Evolutionary conservation across 1,140 invertebrate species (phyloP), one percentile per base, ranked within the genome.

Genomic region (Halyomorpha halys): DNA sequence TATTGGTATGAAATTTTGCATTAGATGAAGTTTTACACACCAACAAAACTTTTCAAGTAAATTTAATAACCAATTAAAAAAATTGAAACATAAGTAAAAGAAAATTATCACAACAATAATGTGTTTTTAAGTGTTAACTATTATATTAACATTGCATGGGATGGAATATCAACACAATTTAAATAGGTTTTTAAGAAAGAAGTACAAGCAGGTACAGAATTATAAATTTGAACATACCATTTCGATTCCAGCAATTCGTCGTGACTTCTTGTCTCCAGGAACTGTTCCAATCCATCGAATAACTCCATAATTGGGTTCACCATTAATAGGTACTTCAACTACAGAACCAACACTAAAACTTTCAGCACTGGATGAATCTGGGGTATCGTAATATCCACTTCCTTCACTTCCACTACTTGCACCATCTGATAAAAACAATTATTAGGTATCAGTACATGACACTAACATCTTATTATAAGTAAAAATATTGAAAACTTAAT

Each of bases 221-320:
- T n/a, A n/a, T n/a, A 39, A 39, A 13, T 6, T 39, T 11, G 34
- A 59, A 70, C 70, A 75, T 73, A 85, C 84, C 79, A 86, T 78
- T 78, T 85, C 83, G 68, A 86, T 76, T 59, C 83, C 83, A 71
- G 86, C 86, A 73, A 82, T 83, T 74, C 81, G 79, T 8, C 74
- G 73, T 66, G 59, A 74, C 75, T 18, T 16, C 61, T 74, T 74
- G 64, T 75, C 73, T 27, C 75, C 74, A 13, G 74, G 70, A 0
- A 79, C 70, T 56, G 78, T 76, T 6, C 91, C 91, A 72, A 94
- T 88, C 91, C 92, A 95, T 72, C 86, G 82, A 66, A 95, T 86
- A 13, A 95, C 85, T 59, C 91, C 92, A 77, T 86, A 87, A 34
- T 81, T 72, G 64, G 78, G 74, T 64, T 78, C 75, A 62, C 72